These are phyloP conservation scores for Mythimna lalbum DNA, from an alignment of 2,888 invertebrate genomes.

Conservation along the genomic window DNA sequence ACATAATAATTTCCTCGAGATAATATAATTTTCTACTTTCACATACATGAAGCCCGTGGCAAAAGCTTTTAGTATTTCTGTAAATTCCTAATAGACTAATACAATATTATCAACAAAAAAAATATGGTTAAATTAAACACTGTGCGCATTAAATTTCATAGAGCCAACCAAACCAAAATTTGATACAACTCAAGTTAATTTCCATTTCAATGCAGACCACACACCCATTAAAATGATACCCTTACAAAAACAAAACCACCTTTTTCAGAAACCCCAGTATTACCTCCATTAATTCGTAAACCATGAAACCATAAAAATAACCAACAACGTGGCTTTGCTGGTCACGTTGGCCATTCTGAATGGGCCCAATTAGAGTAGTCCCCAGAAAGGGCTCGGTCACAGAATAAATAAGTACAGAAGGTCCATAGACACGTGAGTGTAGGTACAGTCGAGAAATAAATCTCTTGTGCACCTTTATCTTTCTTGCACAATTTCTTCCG, in stretches of 20 bases:
- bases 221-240: slow-evolving; percentile 39
- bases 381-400: slow-evolving; percentile 58
- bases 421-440: too few relatives aligned
- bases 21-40: too few relatives aligned
- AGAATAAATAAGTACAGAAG: slow-evolving; percentile 21
- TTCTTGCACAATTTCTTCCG: too few relatives aligned
- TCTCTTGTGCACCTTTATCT: too few relatives aligned
- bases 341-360: slow-evolving; percentile 78
- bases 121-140: not conserved
- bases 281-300: slow-evolving; percentile 44
- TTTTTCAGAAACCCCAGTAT: slow-evolving; percentile 28
- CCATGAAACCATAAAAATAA: slow-evolving; percentile 70
- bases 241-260: slow-evolving; percentile 32
- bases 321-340: slow-evolving; percentile 62
- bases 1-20: too few relatives aligned
- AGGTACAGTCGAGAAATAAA: too few relatives aligned
- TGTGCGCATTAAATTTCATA: not conserved
- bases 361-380: slow-evolving; percentile 79
- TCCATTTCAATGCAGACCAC: slow-evolving; percentile 35
- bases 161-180: slow-evolving; percentile 2
- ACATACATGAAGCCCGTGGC: too few relatives aligned
- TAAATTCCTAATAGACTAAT: not conserved
- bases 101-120: not conserved
- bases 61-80: too few relatives aligned
- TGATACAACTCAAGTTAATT: slow-evolving; percentile 31